Evolutionary conservation across 2,888 invertebrate species (phyloP).

Genomic region (Malthinus flaveolus): DNA sequence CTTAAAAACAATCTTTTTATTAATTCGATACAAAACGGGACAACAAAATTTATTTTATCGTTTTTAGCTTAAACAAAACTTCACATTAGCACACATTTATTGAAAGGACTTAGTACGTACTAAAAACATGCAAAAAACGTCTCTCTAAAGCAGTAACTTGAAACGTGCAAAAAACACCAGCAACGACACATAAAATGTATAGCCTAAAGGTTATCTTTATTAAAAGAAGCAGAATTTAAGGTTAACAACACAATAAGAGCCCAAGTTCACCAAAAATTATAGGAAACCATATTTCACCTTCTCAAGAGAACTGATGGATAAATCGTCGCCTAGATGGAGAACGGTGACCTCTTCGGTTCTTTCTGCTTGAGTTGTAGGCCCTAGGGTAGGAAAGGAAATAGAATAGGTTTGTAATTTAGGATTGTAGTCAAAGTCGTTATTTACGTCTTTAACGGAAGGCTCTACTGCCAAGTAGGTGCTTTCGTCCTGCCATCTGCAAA

Average conservation of each 20-base stretch:
- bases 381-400: conserved; percentile 45
- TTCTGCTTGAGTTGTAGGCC: conserved; percentile 53
- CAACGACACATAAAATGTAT: neutral
- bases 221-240: conserved; percentile 12
- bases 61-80: too few species aligned
- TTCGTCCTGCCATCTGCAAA: conserved; percentile 80
- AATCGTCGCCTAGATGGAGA: conserved; percentile 26
- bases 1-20: too few species aligned
- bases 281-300: conserved; percentile 54
- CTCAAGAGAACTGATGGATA: conserved; percentile 41
- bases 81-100: too few species aligned
- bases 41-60: too few species aligned
- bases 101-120: too few species aligned
- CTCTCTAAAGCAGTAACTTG: neutral
- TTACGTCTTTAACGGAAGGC: conserved; percentile 42
- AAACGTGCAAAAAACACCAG: conserved; percentile 9
- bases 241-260: conserved; percentile 23
- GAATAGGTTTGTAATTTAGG: conserved; percentile 15
- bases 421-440: conserved; percentile 34
- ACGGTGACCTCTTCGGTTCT: conserved; percentile 47
- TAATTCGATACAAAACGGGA: too few species aligned
- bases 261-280: conserved; percentile 29
- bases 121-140: too few species aligned
- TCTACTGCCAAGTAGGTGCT: conserved; percentile 75
- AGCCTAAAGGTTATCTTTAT: conserved; percentile 17